phyloP scores from a whole-genome alignment of 2,888 invertebrate species.

The Drosophila sordidula region DNA sequence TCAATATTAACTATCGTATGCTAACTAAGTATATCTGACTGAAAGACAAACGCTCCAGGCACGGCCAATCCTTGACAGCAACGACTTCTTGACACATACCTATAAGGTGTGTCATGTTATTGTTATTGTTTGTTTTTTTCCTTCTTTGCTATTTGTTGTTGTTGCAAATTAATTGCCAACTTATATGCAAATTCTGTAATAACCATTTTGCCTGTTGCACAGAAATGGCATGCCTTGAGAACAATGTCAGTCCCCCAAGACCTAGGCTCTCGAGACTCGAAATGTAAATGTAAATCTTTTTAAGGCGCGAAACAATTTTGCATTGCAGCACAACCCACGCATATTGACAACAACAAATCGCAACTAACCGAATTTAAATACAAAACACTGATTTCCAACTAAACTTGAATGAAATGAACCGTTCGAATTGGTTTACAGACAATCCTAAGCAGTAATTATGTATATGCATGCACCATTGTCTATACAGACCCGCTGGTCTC shows the following conservation, averaged over 20 bases:
- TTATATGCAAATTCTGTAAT: constrained; percentile 76
- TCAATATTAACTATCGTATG: constrained; percentile 15
- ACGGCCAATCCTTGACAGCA: constrained; percentile 65
- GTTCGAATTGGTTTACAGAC: constrained; percentile 73
- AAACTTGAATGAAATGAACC: constrained; percentile 76
- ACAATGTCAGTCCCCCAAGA: constrained; percentile 38
- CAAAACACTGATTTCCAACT: constrained; percentile 58
- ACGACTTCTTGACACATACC: constrained; percentile 46
- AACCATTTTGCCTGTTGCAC: constrained; percentile 54
- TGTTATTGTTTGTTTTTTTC: constrained; percentile 27
- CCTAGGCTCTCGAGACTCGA: constrained; percentile 7
- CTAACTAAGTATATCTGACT: constrained; percentile 24
- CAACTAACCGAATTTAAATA: constrained; percentile 8
- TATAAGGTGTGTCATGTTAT: constrained; percentile 63
- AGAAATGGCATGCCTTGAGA: constrained; percentile 42
- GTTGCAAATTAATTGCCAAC: constrained; percentile 73
- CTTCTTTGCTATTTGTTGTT: constrained; percentile 13
- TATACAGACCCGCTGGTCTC: not conserved
- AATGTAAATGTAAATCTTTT: constrained; percentile 45
- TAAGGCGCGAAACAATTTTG: constrained; percentile 75
- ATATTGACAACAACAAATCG: constrained; percentile 20
- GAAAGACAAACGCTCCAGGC: constrained; percentile 9
- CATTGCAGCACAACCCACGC: constrained; percentile 62
- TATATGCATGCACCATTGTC: constrained; percentile 7
- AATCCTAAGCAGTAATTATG: constrained; percentile 57